Evolutionary conservation across 2,888 invertebrate species (phyloP), one percentile per base, ranked within the genome.

Genomic region (Trissolcus brochymenae): DNA sequence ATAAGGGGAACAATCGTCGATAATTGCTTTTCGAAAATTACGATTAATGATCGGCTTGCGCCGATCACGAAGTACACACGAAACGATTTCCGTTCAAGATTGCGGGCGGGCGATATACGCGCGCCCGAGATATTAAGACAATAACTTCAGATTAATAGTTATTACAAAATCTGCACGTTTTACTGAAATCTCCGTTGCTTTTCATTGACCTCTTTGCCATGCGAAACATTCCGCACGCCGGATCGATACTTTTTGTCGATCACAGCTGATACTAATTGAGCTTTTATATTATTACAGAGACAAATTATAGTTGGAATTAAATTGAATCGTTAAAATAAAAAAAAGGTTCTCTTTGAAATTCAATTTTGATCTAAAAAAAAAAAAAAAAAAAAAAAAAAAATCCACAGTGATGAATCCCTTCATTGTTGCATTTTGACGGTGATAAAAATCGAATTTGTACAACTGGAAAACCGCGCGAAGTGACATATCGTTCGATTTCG

Each of bases 21-120:
- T 76, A 76, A 76, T 76, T 71, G 71, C 62, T 76, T 76, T 76
- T 61, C 67, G 76, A 71, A 71, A 76, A 72, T 76, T 72, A 72
- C 76, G 71, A 71, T 71, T 71, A 76, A 76, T 62, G 76, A 62
- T 61, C 71, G 40, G 66, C 70, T 66, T 67, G 66, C 66, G 56
- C 76, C 56, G 41, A 76, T 76, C 70, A 71, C 71, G 66, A 57
- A 76, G 66, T 49, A 68, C 64, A 75, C 46, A 59, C 68, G 59
- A 68, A 64, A 49, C 65, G 60, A 70, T 76, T 60, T 70, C 64
- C 76, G 55, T 6, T 65, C 35, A 41, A 64, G 70, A 60, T 65
- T 76, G 54, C 55, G 29, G 43, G 25, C 2, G 35, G 9, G 35
- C 51, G 49, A 51, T 57, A 41, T 61, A 40, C 41, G 51, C 56